Percentiles rank a stretch among this genome's conserved stretches.
Conservation (phyloP, 37 sponge, comb jelly and placozoan species). For the Aphrocallistes beatrix region DNA sequence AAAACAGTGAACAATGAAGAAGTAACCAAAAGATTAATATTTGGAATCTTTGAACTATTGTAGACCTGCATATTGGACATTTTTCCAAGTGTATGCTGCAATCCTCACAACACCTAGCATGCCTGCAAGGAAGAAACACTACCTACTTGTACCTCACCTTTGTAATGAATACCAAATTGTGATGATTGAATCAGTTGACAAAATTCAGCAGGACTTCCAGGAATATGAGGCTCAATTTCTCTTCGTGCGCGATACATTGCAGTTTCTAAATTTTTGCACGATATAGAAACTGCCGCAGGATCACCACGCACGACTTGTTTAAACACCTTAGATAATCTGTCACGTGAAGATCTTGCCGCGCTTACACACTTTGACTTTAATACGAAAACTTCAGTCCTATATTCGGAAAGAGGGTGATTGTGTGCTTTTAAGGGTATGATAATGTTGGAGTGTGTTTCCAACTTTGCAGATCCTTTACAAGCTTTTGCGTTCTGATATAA, state of each 20-base stretch:
- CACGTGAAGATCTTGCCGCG: constrained; percentile 20
- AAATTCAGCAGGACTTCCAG: background rate
- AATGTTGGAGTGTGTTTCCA: background rate
- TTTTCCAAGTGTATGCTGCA: background rate
- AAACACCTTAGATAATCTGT: background rate
- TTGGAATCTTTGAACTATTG: background rate
- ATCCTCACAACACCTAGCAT: background rate
- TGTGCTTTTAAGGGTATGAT: constrained; percentile 1
- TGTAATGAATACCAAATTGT: background rate
- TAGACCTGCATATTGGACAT: background rate
- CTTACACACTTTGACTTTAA: constrained; percentile 16
- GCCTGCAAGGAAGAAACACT: background rate
- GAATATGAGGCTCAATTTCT: constrained; percentile 14
- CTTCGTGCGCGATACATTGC: constrained; percentile 7
- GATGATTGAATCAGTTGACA: background rate
- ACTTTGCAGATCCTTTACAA: background rate
- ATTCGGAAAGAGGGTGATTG: constrained; percentile 1
- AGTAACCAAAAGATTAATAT: background rate
- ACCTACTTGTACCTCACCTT: constrained; percentile 10
- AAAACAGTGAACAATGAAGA: background rate
- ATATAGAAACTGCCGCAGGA: background rate
- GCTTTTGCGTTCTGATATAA: background rate
- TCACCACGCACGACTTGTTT: background rate
- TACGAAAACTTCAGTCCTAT: background rate
- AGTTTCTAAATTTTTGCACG: background rate